These are phyloP conservation scores for Adelognathus sp. DNA, from an alignment of 2,888 invertebrate genomes.

Conservation along the genomic window DNA sequence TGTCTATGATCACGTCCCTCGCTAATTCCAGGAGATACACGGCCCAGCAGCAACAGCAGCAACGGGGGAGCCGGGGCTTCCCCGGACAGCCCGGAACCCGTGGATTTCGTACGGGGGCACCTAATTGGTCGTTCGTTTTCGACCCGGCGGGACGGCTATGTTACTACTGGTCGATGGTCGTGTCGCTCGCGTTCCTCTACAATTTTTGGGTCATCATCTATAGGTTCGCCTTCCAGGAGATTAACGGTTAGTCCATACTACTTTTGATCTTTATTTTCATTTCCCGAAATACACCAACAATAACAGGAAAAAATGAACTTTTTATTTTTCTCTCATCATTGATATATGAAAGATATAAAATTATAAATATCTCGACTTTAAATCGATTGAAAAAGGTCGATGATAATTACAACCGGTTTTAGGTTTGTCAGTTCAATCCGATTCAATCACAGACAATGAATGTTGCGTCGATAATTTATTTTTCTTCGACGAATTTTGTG, in stretches of 20 bases:
- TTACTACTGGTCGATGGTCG: constrained; percentile 99
- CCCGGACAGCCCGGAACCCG: constrained; percentile 77
- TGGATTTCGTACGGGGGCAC: constrained; percentile 85
- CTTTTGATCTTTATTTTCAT: background rate
- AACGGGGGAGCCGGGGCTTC: constrained; percentile 78
- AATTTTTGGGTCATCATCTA: constrained; percentile 99
- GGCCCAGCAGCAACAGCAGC: constrained; percentile 79
- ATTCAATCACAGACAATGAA: too few species aligned
- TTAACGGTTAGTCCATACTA: constrained; percentile 89
- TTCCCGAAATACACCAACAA: background rate
- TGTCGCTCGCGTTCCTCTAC: constrained; percentile 97
- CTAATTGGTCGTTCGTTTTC: constrained; percentile 97
- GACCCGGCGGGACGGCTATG: constrained; percentile 98
- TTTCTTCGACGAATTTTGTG: background rate
- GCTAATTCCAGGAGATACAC: constrained; percentile 74
- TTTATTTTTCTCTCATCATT: too few species aligned
- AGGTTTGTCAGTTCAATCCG: too few species aligned
- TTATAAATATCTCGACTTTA: too few species aligned
- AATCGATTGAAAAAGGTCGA: too few species aligned
- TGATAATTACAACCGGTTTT: too few species aligned
- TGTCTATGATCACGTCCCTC: constrained; percentile 9
- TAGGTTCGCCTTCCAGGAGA: constrained; percentile 99
- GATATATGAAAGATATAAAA: too few species aligned
- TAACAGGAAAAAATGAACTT: background rate
- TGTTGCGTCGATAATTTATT: background rate